phyloP scores from a whole-genome alignment of 2,113 vertebrate species.

The Pterocles orientalis region DNA sequence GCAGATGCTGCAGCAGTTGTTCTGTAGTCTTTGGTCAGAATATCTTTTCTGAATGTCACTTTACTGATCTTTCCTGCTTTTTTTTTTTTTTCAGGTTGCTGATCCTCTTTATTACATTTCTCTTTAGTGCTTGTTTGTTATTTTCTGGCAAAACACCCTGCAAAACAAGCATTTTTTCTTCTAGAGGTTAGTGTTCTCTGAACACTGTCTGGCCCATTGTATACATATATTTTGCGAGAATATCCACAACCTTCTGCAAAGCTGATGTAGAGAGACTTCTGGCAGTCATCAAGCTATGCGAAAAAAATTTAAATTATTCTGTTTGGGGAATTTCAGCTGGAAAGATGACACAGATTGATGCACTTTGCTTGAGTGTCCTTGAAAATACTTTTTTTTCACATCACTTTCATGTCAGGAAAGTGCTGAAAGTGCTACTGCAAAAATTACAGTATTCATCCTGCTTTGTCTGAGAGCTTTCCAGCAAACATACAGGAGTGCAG shows the following conservation, averaged over 20 bases:
- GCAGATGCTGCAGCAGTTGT: conserved; percentile 22
- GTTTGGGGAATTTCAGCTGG: not conserved
- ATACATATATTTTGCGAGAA: not conserved
- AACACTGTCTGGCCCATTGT: not conserved
- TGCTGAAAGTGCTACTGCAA: conserved; percentile 26
- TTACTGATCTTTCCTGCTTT: not conserved
- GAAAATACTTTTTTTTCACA: not conserved
- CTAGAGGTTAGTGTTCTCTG: not conserved
- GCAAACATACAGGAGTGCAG: not conserved
- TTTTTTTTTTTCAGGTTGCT: not conserved
- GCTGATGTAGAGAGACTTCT: not conserved
- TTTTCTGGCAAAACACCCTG: not conserved
- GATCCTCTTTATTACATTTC: not conserved
- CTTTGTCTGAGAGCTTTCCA: conserved; percentile 9
- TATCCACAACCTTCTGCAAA: not conserved
- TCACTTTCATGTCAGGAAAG: conserved; percentile 36
- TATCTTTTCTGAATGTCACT: not conserved
- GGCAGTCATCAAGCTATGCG: not conserved
- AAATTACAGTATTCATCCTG: not conserved
- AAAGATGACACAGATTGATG: conserved; percentile 47
- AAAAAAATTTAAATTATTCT: conserved; percentile 20
- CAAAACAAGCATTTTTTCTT: not conserved
- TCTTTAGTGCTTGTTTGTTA: not conserved
- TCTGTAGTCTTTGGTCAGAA: not conserved
- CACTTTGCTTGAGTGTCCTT: conserved; percentile 35